Percentiles rank a stretch among this genome's conserved stretches.
Evolutionary conservation across 1,140 invertebrate genomes (phyloP).

Genomic region (Leptinotarsa texana): DNA sequence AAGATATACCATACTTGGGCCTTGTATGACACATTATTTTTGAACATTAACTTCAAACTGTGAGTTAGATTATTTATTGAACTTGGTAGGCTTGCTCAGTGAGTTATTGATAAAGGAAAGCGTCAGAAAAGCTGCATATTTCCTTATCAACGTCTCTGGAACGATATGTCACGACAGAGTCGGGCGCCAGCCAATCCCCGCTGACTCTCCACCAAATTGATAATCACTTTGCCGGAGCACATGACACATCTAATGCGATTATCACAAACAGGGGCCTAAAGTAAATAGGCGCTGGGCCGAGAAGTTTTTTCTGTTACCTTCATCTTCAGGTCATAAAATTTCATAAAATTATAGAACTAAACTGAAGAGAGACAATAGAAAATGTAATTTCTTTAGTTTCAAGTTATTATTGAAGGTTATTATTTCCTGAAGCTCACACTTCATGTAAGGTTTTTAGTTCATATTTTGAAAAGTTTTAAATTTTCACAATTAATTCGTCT

Average conservation of each 20-base stretch:
- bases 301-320: too few species aligned
- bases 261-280: conserved; percentile 4
- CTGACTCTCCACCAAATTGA: conserved; percentile 11
- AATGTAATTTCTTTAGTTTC: too few species aligned
- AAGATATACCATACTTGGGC: too few species aligned
- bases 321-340: too few species aligned
- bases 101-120: not conserved
- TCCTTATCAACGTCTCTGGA: conserved; percentile 8
- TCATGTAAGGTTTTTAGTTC: too few species aligned
- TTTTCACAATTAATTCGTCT: too few species aligned
- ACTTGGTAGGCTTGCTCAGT: not conserved
- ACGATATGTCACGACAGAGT: not conserved
- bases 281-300: not conserved
- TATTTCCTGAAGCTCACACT: too few species aligned
- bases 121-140: not conserved
- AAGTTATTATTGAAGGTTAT: too few species aligned
- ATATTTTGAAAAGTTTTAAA: too few species aligned
- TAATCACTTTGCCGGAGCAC: conserved; percentile 25
- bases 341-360: too few species aligned
- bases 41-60: not conserved
- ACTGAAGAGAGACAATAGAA: too few species aligned
- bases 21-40: not conserved
- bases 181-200: conserved; percentile 6
- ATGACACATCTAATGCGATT: conserved; percentile 35
- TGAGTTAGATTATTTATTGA: not conserved